Evolutionary conservation across 2,888 invertebrate species (phyloP).

Genomic region (Neoaliturus tenellus): DNA sequence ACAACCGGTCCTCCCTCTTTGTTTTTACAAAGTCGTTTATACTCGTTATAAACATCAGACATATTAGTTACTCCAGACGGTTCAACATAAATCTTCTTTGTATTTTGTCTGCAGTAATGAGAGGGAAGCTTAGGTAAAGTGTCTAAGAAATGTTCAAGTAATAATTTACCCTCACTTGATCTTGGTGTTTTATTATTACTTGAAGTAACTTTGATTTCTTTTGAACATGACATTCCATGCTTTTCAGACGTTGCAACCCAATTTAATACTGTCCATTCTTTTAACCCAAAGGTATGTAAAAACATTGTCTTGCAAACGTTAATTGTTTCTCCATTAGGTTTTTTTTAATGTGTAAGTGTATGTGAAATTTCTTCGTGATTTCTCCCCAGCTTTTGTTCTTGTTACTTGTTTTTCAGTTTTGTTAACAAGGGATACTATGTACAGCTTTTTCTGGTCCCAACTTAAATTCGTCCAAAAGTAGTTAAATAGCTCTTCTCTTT

Average conservation of each 20-base stretch:
- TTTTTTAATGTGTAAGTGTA: too few species aligned
- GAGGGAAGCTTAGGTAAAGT: too few species aligned
- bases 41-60: slow-evolving; percentile 43
- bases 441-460: slow-evolving; percentile 46
- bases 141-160: too few species aligned
- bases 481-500: slow-evolving; percentile 2
- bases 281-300: too few species aligned
- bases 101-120: too few species aligned
- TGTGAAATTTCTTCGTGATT: slow-evolving; percentile 45
- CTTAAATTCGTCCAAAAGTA: slow-evolving; percentile 36
- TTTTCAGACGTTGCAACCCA: too few species aligned
- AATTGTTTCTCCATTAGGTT: too few species aligned
- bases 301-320: too few species aligned
- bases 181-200: neutral
- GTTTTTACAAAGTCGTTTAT: slow-evolving; percentile 5
- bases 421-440: slow-evolving; percentile 27
- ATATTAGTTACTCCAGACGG: neutral
- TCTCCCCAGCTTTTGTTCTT: slow-evolving; percentile 14
- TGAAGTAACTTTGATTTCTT: neutral
- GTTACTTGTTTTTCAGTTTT: neutral
- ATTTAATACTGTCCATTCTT: too few species aligned
- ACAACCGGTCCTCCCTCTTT: slow-evolving; percentile 50
- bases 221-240: too few species aligned
- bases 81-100: too few species aligned
- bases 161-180: too few species aligned